Percentiles rank a stretch among this genome's conserved stretches.
These are phyloP conservation scores for Catotricha subobsoleta DNA, from an alignment of 2,888 invertebrate species.

Conservation along the genomic window DNA sequence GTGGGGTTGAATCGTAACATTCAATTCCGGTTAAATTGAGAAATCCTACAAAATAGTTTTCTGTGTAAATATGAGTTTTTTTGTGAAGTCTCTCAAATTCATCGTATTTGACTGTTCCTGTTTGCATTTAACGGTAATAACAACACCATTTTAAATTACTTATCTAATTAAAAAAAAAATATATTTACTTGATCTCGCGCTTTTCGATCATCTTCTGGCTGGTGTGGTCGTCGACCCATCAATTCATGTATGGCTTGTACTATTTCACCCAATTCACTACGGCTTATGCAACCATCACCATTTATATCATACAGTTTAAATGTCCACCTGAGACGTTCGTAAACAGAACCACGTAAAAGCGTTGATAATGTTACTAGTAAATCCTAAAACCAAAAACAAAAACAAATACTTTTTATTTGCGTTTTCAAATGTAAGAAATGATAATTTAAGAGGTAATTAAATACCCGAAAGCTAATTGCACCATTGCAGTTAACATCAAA, in stretches of 20 bases:
- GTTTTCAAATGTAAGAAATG: background rate
- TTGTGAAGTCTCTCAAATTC: too few species aligned
- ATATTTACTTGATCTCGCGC: slow-evolving; percentile 54
- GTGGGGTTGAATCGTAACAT: too few species aligned
- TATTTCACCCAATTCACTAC: slow-evolving; percentile 75
- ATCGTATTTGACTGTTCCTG: too few species aligned
- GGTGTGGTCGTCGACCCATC: slow-evolving; percentile 59
- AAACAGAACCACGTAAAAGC: slow-evolving; percentile 75
- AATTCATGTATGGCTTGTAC: slow-evolving; percentile 83
- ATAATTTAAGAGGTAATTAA: too few species aligned
- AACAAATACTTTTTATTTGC: background rate
- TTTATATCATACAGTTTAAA: slow-evolving; percentile 93
- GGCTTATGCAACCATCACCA: slow-evolving; percentile 87
- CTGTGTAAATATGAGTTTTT: too few species aligned
- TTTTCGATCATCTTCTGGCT: slow-evolving; percentile 65
- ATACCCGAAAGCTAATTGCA: slow-evolving; percentile 94
- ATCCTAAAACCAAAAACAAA: slow-evolving; percentile 42
- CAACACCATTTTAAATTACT: background rate
- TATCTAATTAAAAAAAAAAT: background rate
- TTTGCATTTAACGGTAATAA: background rate
- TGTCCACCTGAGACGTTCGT: slow-evolving; percentile 90
- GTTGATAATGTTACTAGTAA: slow-evolving; percentile 85
- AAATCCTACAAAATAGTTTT: too few species aligned
- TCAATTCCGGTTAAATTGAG: too few species aligned
- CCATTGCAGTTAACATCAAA: slow-evolving; percentile 96